phyloP scores from a whole-genome alignment of 2,113 vertebrate genomes.

The Nannospalax galili region DNA sequence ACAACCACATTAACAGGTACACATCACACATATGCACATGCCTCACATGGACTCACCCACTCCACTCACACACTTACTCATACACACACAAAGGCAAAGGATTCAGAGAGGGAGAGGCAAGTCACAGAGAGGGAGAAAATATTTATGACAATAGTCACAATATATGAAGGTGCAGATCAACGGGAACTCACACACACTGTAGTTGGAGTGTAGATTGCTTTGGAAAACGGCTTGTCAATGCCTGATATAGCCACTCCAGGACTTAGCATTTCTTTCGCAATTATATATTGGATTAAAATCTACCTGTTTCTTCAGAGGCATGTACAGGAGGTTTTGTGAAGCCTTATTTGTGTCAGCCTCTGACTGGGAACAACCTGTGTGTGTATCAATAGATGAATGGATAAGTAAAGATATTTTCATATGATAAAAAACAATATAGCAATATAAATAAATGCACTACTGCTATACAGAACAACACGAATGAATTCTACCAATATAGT shows the following conservation, averaged over 20 bases:
- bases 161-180: background rate
- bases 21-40: no score
- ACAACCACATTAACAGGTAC: background rate
- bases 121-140: background rate
- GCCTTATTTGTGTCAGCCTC: background rate
- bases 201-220: background rate
- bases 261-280: background rate
- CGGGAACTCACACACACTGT: background rate
- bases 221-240: background rate
- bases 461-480: background rate
- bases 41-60: no score
- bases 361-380: background rate
- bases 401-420: constrained; percentile 1
- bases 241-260: background rate
- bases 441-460: background rate
- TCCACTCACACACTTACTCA: no score
- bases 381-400: background rate
- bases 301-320: background rate
- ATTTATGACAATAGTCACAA: background rate
- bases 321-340: background rate
- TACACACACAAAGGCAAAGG: no score
- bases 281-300: background rate
- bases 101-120: background rate
- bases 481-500: background rate
- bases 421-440: background rate